Conservation (phyloP, 2,113 vertebrate genomes). For the Canis aureus region DNA sequence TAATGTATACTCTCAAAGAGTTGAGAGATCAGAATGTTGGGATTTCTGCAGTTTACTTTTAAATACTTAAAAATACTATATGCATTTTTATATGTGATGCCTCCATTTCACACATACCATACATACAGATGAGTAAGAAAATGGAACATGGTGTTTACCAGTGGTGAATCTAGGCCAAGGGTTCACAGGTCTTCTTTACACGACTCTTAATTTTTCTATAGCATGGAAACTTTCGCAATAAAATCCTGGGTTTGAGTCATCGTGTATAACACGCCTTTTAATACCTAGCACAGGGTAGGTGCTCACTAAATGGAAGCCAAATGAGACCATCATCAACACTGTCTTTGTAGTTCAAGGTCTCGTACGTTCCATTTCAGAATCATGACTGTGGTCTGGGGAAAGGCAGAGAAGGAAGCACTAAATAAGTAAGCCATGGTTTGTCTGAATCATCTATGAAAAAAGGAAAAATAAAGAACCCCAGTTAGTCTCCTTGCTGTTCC, state of each 20-base stretch:
- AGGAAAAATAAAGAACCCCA: not conserved
- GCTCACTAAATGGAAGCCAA: not conserved
- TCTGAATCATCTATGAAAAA: not conserved
- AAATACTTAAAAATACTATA: not conserved
- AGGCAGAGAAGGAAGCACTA: not conserved
- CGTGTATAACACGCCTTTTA: accelerated
- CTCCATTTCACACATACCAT: not conserved
- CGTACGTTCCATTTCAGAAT: not conserved
- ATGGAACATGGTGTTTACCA: not conserved
- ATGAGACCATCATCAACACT: not conserved
- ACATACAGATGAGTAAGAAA: not conserved
- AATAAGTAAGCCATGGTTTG: not conserved
- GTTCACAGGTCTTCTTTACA: not conserved
- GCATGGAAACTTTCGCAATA: not conserved
- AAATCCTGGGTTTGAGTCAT: not conserved
- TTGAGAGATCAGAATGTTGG: not conserved
- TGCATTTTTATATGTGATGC: not conserved
- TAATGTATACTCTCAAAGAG: not conserved
- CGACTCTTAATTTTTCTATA: not conserved
- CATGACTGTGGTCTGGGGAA: not conserved
- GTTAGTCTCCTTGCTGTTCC: not conserved
- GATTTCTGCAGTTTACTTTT: not conserved
- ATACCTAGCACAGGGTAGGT: too few species aligned
- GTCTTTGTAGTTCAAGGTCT: not conserved
- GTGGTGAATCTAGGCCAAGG: not conserved